A percentile compares a stretch with the other conserved stretches of the same genome.
These are phyloP conservation scores for Festucalex cinctus DNA, from an alignment of 2,113 vertebrate species.

Conservation along the genomic window DNA sequence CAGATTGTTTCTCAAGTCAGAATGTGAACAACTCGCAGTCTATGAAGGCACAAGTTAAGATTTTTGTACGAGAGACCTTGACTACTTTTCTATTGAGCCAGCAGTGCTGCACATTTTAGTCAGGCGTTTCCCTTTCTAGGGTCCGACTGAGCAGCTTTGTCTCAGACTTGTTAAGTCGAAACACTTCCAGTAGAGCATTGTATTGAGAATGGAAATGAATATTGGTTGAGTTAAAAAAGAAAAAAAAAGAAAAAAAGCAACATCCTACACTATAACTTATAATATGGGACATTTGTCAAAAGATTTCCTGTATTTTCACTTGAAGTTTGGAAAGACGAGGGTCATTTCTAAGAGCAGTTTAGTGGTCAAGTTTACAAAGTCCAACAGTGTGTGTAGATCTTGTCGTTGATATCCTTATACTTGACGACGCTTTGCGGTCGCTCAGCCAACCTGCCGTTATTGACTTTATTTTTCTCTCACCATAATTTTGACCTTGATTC, in stretches of 20 bases:
- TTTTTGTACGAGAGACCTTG: neutral
- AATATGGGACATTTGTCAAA: constrained; percentile 39
- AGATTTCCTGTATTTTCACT: constrained; percentile 59
- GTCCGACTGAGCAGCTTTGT: constrained; percentile 42
- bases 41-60: neutral
- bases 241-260: constrained; percentile 4
- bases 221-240: constrained; percentile 58
- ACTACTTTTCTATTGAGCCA: neutral
- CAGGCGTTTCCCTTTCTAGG: constrained; percentile 31
- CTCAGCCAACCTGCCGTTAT: constrained; percentile 35
- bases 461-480: constrained; percentile 69
- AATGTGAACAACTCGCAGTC: neutral
- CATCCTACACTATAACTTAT: constrained; percentile 8
- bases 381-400: constrained; percentile 49
- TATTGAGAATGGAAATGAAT: constrained; percentile 51
- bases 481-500: constrained; percentile 58
- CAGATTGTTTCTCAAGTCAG: neutral
- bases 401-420: constrained; percentile 43
- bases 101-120: constrained; percentile 29
- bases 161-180: constrained; percentile 43
- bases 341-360: constrained; percentile 60
- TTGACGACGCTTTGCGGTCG: constrained; percentile 46
- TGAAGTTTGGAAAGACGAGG: constrained; percentile 60
- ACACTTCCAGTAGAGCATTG: constrained; percentile 44
- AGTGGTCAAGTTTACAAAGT: constrained; percentile 46